Evolutionary conservation across 2,113 vertebrate genomes (phyloP), one percentile per base, ranked within the genome.

Genomic region (Mustela nigripes): DNA sequence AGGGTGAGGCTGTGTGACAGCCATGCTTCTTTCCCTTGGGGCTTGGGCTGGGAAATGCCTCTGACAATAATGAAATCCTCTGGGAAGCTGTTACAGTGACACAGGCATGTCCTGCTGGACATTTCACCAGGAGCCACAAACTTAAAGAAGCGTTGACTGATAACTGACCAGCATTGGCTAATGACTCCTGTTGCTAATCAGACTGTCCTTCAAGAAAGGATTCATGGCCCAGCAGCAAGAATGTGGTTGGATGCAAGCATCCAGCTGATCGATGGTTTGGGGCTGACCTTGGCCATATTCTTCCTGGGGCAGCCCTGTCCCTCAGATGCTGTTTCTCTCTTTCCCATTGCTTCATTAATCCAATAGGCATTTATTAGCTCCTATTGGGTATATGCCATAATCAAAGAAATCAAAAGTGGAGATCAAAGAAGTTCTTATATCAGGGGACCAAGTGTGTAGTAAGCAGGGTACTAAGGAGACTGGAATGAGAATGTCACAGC

Each of bases 1-100:
- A 7, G n/a, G 58, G 58, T 58, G 93, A 97, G 88, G 48, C 0
- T 39, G 6, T 86, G 73, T 78, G 97, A 90, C 88, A 97, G 76
- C 33, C 1, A 0, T 4, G 53, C 79, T 79, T 71, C 53, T 97
- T 50, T 31, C 63, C 36, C 79, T 31, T 26, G 81, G 0, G 9
- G 28, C 58, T 9, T 53, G 60, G 60, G 24, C 78, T 96, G 78
- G 67, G 33, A 94, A 91, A 50, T 58, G 24, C 11, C 58, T 15
- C 16, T 93, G 85, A 95, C 82, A 62, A 83, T 63, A 89, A 58
- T 14, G 1, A 91, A 94, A 67, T 91, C 56, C 36, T 24, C 53
- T 50, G 78, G 58, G 78, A 60, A 21, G 39, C 60, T 39, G 63
- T 15, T 28, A 11, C 16, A 19, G 24, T 36, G 56, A 94, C 56